Base-by-base conservation (phyloP, 2,888 invertebrate genomes). In the Xestia c-nigrum region DNA sequence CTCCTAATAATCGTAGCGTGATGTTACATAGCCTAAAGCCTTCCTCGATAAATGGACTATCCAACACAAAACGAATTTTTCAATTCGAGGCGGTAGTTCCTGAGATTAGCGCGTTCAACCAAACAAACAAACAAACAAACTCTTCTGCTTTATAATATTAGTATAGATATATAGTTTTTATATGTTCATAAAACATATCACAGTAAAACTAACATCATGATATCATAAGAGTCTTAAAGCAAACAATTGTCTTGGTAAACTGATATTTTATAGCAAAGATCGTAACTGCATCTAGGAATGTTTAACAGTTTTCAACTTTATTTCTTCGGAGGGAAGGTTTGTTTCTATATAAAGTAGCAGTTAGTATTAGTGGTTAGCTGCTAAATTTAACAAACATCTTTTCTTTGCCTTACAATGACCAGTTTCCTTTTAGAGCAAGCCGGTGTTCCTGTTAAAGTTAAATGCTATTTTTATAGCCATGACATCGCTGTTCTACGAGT, bases 361-460 rank as follows among this genome's bases (percentile, higher is more conserved):
- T 47, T n/a, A 31, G 46, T 24, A 47, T 21, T 71, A 50, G 31
- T 75, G 43, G 70, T 64, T 74, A 64, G 61, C 47, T 16, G 64
- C 40, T 88, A 86, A 74, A 84, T 74, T 78, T 84, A 67, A 76
- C 68, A 43, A 79, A 70, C 21, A 55, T 69, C 71, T 85, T 83
- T 86, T 85, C 73, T 87, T 88, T 85, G 80, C 82, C 84, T 81
- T 80, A 78, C 85, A 90, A 90, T 85, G 82, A 85, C 75, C 78
- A 86, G 85, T 88, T 88, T 87, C 87, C 89, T 86, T 83, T 67
- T 74, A 85, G n/a, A 74, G 16, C 5, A 66, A 57, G 76, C 24
- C 3, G 31, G 69, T 71, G 1, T 31, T 80, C 78, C 87, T 16
- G n/a, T 7, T 67, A 16, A 57, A 64, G 43, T 52, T 43, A 10